phyloP scores from a whole-genome alignment of 1,140 invertebrate species.

The Neodiprion lecontei region DNA sequence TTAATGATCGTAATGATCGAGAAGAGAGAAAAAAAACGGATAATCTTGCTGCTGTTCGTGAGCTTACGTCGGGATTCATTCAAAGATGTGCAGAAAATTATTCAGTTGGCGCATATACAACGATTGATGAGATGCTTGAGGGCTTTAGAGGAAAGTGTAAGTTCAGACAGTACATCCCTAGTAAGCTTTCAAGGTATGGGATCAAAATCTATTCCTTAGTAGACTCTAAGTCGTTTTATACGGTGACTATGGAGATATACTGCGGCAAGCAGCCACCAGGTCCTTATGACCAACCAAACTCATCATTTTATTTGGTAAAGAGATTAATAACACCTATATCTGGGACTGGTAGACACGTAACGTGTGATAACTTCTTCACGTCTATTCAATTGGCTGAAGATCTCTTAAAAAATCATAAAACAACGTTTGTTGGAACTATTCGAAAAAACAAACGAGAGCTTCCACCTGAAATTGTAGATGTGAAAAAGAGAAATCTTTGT shows the following conservation, averaged over 20 bases:
- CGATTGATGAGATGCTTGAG: slow-evolving; percentile 52
- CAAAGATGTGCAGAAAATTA: slow-evolving; percentile 45
- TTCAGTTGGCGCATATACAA: slow-evolving; percentile 37
- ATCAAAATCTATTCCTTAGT: slow-evolving; percentile 41
- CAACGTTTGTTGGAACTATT: too few species aligned
- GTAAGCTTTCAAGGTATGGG: slow-evolving; percentile 43
- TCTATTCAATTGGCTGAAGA: too few species aligned
- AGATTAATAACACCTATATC: background rate
- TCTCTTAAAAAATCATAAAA: too few species aligned
- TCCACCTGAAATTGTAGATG: too few species aligned
- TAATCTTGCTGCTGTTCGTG: slow-evolving; percentile 43
- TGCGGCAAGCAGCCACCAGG: slow-evolving; percentile 15
- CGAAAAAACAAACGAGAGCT: too few species aligned
- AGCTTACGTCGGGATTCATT: slow-evolving; percentile 44
- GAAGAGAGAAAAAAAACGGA: slow-evolving; percentile 38
- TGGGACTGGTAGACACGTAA: background rate
- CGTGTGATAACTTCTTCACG: too few species aligned
- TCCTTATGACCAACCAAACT: slow-evolving; percentile 12
- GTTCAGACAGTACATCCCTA: slow-evolving; percentile 54
- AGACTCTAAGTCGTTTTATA: slow-evolving; percentile 30
- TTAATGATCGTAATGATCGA: slow-evolving; percentile 42
- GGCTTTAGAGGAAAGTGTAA: slow-evolving; percentile 49
- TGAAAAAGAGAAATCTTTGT: too few species aligned
- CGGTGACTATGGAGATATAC: slow-evolving; percentile 14
- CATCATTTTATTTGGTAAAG: slow-evolving; percentile 15